These are phyloP conservation scores for Leptatherina wallacei DNA, from an alignment of 2,797 vertebrate genomes.

Conservation along the genomic window DNA sequence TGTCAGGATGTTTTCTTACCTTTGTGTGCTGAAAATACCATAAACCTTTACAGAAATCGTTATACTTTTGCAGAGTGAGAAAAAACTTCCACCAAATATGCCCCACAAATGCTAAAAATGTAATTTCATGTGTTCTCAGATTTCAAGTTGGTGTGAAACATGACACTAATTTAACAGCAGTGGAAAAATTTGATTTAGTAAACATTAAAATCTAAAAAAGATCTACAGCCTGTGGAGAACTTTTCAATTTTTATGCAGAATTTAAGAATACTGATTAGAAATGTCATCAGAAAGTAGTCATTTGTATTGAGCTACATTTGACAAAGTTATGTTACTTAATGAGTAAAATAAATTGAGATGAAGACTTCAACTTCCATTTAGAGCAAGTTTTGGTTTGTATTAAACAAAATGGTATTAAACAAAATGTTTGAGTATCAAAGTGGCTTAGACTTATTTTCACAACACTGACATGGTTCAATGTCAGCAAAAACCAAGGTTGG, in stretches of 20 bases:
- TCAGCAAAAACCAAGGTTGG: background rate
- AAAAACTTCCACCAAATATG: slow-evolving; percentile 3
- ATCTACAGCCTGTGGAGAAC: background rate
- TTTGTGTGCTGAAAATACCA: slow-evolving; percentile 10
- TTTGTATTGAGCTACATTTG: too few relatives aligned
- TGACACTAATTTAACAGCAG: background rate
- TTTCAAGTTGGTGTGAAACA: background rate
- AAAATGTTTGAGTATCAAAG: background rate
- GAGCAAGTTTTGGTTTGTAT: too few relatives aligned
- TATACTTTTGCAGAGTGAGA: background rate
- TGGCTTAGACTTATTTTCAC: background rate
- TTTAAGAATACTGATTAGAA: background rate
- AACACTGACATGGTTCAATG: background rate
- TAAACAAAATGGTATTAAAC: background rate
- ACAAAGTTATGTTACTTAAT: background rate
- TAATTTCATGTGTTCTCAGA: slow-evolving; percentile 20
- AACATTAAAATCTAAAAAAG: background rate
- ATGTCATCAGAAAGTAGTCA: background rate
- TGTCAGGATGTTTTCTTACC: background rate
- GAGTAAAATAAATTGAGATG: background rate
- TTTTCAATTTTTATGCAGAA: too few relatives aligned
- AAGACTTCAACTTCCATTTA: too few relatives aligned
- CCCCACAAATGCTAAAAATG: background rate
- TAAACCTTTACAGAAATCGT: background rate
- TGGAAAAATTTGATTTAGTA: background rate